phyloP scores from a whole-genome alignment of 2,113 vertebrate genomes.

The Cololabis saira region DNA sequence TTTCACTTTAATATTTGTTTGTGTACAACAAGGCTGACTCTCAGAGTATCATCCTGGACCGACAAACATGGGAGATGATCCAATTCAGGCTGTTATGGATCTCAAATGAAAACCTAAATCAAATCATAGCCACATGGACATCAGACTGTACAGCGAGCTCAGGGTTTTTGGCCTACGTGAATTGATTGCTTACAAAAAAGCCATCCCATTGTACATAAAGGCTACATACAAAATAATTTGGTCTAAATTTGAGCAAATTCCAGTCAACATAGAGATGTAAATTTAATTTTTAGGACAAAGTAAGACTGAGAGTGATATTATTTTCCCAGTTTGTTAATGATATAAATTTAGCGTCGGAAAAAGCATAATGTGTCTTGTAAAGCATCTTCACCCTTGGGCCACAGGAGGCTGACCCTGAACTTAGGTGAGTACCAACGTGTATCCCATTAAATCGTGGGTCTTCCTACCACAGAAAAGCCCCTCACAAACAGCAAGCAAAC shows the following conservation, averaged over 20 bases:
- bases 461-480: neutral
- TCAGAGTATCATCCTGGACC: conserved; percentile 41
- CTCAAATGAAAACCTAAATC: conserved; percentile 68
- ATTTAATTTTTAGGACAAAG: neutral
- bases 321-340: neutral
- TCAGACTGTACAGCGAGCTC: conserved; percentile 44
- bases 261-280: conserved; percentile 3
- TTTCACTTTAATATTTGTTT: conserved; percentile 35
- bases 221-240: conserved; percentile 25
- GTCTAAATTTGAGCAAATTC: conserved; percentile 16
- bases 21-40: conserved; percentile 21
- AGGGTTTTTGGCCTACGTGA: conserved; percentile 63
- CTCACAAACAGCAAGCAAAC: too few species aligned
- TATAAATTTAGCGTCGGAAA: neutral
- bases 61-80: conserved; percentile 52
- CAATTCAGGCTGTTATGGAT: conserved; percentile 62
- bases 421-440: neutral
- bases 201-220: conserved; percentile 2
- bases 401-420: neutral
- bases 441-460: neutral
- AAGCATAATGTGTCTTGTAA: neutral
- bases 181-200: conserved; percentile 41
- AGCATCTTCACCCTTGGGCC: neutral
- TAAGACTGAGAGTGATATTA: neutral
- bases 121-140: conserved; percentile 68